These are phyloP conservation scores for Poecilia velifera DNA, from an alignment of 2,797 vertebrate species.

Conservation along the genomic window DNA sequence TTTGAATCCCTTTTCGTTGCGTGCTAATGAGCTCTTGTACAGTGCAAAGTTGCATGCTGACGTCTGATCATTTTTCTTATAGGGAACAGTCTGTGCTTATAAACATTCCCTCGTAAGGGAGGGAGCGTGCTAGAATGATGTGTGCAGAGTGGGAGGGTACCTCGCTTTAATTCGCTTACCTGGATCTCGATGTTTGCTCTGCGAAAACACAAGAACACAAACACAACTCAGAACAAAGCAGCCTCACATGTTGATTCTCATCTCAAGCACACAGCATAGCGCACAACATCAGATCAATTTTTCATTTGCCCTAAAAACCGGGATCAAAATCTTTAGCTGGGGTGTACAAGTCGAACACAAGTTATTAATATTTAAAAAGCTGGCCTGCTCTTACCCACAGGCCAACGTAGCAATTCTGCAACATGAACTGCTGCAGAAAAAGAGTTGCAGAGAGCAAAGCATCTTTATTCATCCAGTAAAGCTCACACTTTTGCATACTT, in stretches of 20 bases:
- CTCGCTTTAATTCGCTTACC: constrained; percentile 61
- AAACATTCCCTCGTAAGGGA: neutral
- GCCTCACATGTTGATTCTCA: neutral
- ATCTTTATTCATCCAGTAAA: neutral
- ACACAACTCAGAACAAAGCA: constrained; percentile 9
- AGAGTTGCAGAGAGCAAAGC: constrained; percentile 5
- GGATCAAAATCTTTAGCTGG: constrained; percentile 18
- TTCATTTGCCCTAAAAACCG: neutral
- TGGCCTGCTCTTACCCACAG: constrained; percentile 19
- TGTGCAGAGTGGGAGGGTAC: neutral
- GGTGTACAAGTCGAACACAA: constrained; percentile 22
- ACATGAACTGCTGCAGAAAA: constrained; percentile 10
- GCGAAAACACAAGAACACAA: constrained; percentile 37
- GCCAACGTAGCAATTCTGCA: constrained; percentile 2
- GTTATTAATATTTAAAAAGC: constrained; percentile 28
- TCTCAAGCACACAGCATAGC: neutral
- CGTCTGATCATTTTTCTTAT: constrained; percentile 2
- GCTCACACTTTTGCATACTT: neutral
- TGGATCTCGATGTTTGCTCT: constrained; percentile 77
- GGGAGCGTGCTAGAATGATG: neutral
- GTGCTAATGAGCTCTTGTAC: neutral
- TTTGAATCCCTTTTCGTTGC: neutral
- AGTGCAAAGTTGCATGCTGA: neutral
- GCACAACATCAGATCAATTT: neutral
- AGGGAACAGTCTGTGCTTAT: neutral